These are phyloP conservation scores for Gobio gobio DNA, from an alignment of 2,113 vertebrate species.

Conservation along the genomic window DNA sequence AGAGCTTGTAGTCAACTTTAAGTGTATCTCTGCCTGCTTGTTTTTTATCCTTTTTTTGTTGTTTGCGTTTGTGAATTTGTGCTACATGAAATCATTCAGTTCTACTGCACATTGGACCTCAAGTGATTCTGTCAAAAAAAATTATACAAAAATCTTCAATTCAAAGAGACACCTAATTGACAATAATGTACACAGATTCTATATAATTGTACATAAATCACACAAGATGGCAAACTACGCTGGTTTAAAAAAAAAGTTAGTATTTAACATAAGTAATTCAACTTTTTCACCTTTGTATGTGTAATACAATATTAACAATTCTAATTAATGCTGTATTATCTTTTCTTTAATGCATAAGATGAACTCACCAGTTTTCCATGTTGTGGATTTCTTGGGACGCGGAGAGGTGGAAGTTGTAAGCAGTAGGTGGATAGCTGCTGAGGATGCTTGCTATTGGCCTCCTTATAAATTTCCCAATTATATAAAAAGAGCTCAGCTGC, in stretches of 20 bases:
- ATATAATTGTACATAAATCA: neutral
- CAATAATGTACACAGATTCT: neutral
- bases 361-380: neutral
- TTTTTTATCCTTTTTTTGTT: neutral
- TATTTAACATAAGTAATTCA: neutral
- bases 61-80: neutral
- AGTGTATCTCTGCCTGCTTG: neutral
- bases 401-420: conserved; percentile 2
- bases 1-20: neutral
- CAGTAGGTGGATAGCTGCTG: neutral
- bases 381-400: neutral
- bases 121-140: neutral
- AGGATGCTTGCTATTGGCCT: neutral
- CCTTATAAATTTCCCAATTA: neutral
- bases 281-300: neutral
- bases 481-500: neutral
- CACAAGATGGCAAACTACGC: neutral
- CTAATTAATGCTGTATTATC: neutral
- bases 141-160: neutral
- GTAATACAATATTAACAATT: neutral
- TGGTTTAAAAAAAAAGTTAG: neutral
- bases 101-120: neutral
- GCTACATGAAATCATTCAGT: neutral
- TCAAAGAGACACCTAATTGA: neutral
- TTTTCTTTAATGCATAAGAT: neutral